phyloP scores from a whole-genome alignment of 30 jellyfish, hydroid and myxozoan genomes.

The Rhopilema esculentum region DNA sequence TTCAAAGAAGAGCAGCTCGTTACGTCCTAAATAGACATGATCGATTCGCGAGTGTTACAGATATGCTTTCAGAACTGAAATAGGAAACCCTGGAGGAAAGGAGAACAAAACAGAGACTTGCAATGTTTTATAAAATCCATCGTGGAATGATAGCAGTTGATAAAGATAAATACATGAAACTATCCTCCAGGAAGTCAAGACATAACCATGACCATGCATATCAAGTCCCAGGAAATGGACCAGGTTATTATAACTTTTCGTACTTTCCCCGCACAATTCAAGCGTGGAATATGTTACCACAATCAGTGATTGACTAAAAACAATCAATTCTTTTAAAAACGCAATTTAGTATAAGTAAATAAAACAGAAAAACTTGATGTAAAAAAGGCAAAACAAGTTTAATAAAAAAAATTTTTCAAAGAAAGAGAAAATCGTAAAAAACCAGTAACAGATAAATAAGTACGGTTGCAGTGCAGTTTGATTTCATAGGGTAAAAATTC shows the following conservation, averaged over 20 bases:
- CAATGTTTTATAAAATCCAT: constrained; percentile 49
- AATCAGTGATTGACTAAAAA: background rate
- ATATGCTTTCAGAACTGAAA: constrained; percentile 47
- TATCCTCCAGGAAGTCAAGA: constrained; percentile 27
- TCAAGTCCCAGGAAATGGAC: constrained; percentile 36
- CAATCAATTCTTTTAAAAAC: background rate
- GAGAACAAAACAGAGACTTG: constrained; percentile 47
- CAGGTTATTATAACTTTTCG: constrained; percentile 32
- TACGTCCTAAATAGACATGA: constrained; percentile 48
- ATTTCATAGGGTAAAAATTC: no score
- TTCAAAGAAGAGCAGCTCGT: constrained; percentile 39
- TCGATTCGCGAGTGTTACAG: constrained; percentile 38
- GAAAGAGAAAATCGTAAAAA: no score
- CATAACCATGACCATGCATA: constrained; percentile 56
- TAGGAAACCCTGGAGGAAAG: constrained; percentile 53
- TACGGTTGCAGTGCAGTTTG: no score
- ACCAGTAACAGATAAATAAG: no score
- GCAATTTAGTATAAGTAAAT: background rate
- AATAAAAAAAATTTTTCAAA: background rate
- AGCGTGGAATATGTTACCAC: constrained; percentile 29
- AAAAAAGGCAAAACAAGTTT: background rate
- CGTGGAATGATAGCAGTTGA: constrained; percentile 40
- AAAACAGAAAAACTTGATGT: background rate
- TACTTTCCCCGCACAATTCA: no score
- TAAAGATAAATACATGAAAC: constrained; percentile 45